Evolutionary conservation across 2,113 vertebrate species (phyloP).

Genomic region (Girardinichthys multiradiatus): DNA sequence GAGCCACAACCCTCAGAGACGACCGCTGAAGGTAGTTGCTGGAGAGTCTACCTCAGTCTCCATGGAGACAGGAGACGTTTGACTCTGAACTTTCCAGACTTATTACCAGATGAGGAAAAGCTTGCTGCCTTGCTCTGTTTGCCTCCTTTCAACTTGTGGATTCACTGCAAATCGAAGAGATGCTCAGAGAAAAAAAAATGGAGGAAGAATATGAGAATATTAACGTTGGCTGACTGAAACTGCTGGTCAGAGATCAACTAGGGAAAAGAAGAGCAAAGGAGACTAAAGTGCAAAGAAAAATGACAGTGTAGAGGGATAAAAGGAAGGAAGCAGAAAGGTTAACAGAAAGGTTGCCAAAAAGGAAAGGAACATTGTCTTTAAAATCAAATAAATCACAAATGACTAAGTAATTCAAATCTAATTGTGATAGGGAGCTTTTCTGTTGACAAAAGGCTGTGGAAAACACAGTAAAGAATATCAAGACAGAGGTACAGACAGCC

Average conservation of each 20-base stretch:
- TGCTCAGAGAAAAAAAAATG: conserved; percentile 10
- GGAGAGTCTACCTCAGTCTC: conserved; percentile 61
- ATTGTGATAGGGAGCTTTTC: neutral
- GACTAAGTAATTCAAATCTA: neutral
- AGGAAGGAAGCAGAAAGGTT: conserved; percentile 47
- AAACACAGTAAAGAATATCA: conserved; percentile 31
- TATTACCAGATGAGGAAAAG: conserved; percentile 63
- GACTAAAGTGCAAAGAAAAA: conserved; percentile 17
- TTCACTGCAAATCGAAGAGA: conserved; percentile 23
- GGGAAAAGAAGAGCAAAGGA: conserved; percentile 14
- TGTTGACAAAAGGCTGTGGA: conserved; percentile 14
- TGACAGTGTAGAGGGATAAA: conserved; percentile 33
- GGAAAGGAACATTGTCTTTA: conserved; percentile 20
- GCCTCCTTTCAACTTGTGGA: conserved; percentile 40
- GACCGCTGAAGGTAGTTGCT: conserved; percentile 21
- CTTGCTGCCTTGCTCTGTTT: conserved; percentile 57
- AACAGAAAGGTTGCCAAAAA: conserved; percentile 43
- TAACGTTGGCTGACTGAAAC: conserved; percentile 26
- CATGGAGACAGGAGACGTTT: conserved; percentile 62
- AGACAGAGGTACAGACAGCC: conserved; percentile 13
- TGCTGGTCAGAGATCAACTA: conserved; percentile 29
- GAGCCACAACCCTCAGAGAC: conserved; percentile 54
- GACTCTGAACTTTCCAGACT: conserved; percentile 67
- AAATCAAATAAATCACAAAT: conserved; percentile 3
- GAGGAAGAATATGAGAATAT: conserved; percentile 3